phyloP scores from a whole-genome alignment of 35 echinoderm and acorn worm genomes.

The Diadema setosum region DNA sequence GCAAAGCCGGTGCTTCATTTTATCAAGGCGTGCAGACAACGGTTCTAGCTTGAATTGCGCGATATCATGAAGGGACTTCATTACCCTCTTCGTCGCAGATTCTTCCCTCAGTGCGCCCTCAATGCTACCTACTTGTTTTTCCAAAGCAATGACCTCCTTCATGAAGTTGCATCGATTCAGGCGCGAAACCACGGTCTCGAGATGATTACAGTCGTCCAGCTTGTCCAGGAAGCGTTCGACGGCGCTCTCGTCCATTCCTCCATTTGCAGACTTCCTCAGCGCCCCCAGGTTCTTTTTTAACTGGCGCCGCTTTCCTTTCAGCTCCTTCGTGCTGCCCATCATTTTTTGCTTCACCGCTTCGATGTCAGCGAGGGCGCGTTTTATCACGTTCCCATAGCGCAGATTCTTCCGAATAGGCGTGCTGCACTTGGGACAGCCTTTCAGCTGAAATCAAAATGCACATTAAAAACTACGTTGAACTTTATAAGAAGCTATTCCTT shows the following conservation, averaged over 20 bases:
- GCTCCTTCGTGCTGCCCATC: constrained; percentile 15
- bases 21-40: background rate
- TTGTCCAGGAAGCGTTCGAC: background rate
- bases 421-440: constrained; percentile 64
- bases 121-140: background rate
- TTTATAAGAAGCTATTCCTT: too few species aligned
- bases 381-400: constrained; percentile 64
- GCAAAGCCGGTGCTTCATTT: background rate
- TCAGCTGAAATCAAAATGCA: constrained; percentile 38
- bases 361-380: constrained; percentile 24
- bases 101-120: background rate
- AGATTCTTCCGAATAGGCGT: constrained; percentile 49
- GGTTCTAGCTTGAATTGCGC: background rate
- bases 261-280: background rate
- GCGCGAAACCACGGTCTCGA: background rate
- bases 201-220: background rate
- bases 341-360: constrained; percentile 57
- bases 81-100: background rate
- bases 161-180: constrained; percentile 8
- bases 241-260: background rate
- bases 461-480: too few species aligned
- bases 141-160: background rate
- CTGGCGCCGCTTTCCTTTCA: background rate
- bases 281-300: background rate
- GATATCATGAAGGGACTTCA: background rate